Evolutionary conservation across 2,113 vertebrate species (phyloP).

Genomic region (Alethe diademata): DNA sequence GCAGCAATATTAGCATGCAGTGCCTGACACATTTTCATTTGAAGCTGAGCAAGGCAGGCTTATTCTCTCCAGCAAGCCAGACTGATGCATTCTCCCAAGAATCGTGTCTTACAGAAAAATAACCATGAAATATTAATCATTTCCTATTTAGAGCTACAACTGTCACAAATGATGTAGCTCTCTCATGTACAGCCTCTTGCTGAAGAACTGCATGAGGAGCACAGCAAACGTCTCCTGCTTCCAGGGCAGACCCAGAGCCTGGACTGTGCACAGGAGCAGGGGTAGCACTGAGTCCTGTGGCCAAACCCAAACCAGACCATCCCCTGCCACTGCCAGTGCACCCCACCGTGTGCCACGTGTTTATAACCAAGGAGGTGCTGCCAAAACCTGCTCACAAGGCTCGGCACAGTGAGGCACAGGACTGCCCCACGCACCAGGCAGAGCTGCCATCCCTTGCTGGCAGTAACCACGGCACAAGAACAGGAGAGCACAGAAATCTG

Average conservation of each 20-base stretch:
- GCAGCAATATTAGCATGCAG: not conserved
- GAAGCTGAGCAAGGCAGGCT: not conserved
- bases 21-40: not conserved
- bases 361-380: not conserved
- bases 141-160: constrained; percentile 43
- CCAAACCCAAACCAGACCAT: not conserved
- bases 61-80: constrained; percentile 7
- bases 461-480: fast-evolving
- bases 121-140: constrained; percentile 57
- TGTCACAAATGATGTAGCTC: not conserved
- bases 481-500: not conserved
- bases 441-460: fast-evolving
- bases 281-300: not conserved
- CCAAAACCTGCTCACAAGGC: not conserved
- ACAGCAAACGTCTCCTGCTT: fast-evolving
- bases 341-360: fast-evolving
- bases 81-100: constrained; percentile 12
- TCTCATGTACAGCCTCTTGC: not conserved
- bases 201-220: not conserved
- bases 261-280: not conserved
- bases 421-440: not conserved
- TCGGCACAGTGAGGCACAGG: fast-evolving
- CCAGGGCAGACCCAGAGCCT: fast-evolving
- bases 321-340: not conserved
- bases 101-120: constrained; percentile 30